Evolutionary conservation across 2,113 vertebrate species (phyloP).

Genomic region (Pedionomus torquatus): DNA sequence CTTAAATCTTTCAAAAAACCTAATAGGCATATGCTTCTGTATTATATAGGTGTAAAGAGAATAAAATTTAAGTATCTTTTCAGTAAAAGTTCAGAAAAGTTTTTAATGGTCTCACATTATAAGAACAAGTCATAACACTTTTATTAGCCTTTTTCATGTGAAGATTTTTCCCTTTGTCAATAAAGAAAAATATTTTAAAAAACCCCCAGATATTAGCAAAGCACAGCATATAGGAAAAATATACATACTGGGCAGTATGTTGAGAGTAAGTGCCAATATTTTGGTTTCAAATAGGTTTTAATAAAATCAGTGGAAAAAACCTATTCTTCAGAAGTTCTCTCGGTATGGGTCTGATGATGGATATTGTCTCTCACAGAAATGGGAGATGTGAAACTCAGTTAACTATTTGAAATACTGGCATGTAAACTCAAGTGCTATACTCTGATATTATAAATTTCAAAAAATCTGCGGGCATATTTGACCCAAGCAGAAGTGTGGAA

Average conservation of each 20-base stretch:
- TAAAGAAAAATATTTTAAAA: not conserved
- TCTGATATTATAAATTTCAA: not conserved
- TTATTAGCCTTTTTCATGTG: not conserved
- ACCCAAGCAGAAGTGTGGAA: not conserved
- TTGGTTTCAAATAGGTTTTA: not conserved
- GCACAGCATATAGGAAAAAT: not conserved
- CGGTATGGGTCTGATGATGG: not conserved
- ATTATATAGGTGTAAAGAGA: not conserved
- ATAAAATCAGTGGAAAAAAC: not conserved
- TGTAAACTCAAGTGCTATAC: not conserved
- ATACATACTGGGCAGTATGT: not conserved
- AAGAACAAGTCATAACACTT: not conserved
- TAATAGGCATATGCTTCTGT: not conserved
- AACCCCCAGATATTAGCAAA: not conserved
- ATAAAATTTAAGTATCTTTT: not conserved
- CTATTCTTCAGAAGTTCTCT: not conserved
- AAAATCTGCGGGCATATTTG: not conserved
- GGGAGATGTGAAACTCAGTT: not conserved
- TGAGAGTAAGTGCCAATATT: not conserved
- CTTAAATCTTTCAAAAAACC: not conserved
- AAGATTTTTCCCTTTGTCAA: not conserved
- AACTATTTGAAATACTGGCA: not conserved
- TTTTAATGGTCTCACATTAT: not conserved
- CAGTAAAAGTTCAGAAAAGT: not conserved
- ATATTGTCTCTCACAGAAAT: not conserved